Percentiles rank a stretch among this genome's conserved stretches.
Conservation (phyloP, 37 sponge, comb jelly and placozoan species). For the Petrosia ficiformis region DNA sequence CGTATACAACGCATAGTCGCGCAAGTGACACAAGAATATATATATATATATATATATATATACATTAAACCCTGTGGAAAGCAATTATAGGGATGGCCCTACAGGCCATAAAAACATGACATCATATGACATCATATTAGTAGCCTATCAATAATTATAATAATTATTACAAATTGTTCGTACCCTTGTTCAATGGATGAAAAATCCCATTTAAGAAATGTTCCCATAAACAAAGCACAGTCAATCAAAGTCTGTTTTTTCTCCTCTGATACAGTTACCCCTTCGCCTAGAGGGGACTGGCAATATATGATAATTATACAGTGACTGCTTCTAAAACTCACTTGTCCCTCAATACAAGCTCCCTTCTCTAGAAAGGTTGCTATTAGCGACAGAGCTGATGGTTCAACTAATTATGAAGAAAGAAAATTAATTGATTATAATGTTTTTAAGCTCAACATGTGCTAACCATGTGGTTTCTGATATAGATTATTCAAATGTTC, state of each 20-base stretch:
- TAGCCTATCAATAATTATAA: too few species aligned
- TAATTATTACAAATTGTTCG: too few species aligned
- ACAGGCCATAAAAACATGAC: too few species aligned
- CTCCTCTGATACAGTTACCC: slow-evolving; percentile 19
- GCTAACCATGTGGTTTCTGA: slow-evolving; percentile 37
- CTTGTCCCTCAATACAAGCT: slow-evolving; percentile 46
- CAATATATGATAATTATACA: background rate
- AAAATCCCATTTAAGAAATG: slow-evolving; percentile 55
- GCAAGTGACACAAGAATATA: too few species aligned
- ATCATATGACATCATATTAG: too few species aligned
- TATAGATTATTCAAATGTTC: slow-evolving; percentile 47
- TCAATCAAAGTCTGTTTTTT: slow-evolving; percentile 31
- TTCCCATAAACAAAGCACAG: slow-evolving; percentile 58
- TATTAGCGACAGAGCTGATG: slow-evolving; percentile 54
- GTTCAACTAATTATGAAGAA: slow-evolving; percentile 41
- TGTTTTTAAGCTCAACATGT: background rate
- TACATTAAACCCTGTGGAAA: too few species aligned
- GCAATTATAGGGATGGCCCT: too few species aligned
- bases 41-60: too few species aligned
- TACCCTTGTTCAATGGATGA: slow-evolving; percentile 39
- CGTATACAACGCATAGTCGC: too few species aligned
- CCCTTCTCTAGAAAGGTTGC: slow-evolving; percentile 74
- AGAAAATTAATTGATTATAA: background rate
- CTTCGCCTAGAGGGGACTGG: background rate
- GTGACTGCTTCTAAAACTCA: background rate